These are phyloP conservation scores for Babylonia areolata DNA, from an alignment of 1,140 invertebrate species.

Conservation along the genomic window DNA sequence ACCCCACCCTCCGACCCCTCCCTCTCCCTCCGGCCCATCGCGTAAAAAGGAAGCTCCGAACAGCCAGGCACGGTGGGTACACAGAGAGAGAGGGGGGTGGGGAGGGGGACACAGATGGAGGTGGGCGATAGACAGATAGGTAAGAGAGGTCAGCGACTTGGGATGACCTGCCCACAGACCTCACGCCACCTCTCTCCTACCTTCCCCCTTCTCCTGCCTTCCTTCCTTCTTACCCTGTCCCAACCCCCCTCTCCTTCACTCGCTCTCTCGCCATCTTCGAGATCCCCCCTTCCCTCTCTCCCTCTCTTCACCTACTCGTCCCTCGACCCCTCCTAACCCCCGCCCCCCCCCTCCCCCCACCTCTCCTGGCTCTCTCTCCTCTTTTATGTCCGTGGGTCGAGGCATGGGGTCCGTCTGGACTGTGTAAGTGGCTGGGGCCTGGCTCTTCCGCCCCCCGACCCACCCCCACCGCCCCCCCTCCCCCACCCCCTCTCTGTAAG, in stretches of 20 bases:
- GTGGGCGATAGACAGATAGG: constrained; percentile 21
- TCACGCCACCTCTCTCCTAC: neutral
- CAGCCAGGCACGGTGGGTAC: neutral
- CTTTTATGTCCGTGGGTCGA: neutral
- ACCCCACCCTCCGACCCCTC: neutral
- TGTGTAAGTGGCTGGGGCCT: neutral
- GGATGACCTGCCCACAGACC: constrained; percentile 31
- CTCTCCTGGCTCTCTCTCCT: too few relatives aligned
- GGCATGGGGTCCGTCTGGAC: neutral
- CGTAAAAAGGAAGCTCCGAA: neutral
- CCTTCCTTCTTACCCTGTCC: too few relatives aligned
- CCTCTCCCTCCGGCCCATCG: too few relatives aligned
- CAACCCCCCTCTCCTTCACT: too few relatives aligned
- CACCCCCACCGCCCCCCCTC: too few relatives aligned
- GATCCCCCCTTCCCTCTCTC: neutral
- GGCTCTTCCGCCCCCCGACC: too few relatives aligned
- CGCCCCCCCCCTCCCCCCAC: neutral
- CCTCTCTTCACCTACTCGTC: neutral
- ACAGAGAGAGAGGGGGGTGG: constrained; percentile 26
- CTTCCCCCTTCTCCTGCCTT: neutral
- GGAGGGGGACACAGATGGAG: constrained; percentile 22
- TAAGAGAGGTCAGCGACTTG: constrained; percentile 26
- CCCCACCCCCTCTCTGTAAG: too few relatives aligned
- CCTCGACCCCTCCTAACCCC: neutral
- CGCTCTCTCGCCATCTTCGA: neutral